Evolutionary conservation across 2,113 vertebrate genomes (phyloP).

Genomic region (Scortum barcoo): DNA sequence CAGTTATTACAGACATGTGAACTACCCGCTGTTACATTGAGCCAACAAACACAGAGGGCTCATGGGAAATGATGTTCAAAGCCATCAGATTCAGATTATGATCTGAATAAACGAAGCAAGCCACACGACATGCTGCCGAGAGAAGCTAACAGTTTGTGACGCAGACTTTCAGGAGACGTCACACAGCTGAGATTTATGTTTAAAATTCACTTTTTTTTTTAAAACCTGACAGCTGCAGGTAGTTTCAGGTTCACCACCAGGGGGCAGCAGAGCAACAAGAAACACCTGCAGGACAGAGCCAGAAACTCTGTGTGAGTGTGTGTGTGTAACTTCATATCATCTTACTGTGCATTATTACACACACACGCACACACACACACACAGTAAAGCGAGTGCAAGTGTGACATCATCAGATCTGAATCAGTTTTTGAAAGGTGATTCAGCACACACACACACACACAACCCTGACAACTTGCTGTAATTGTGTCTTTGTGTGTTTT

Average conservation of each 20-base stretch:
- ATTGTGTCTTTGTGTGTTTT: background rate
- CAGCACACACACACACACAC: slow-evolving; percentile 18
- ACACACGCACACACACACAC: slow-evolving; percentile 6
- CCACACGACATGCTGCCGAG: too few relatives aligned
- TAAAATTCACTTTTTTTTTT: background rate
- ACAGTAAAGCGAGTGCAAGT: background rate
- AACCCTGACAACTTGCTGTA: too few relatives aligned
- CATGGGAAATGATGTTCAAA: too few relatives aligned
- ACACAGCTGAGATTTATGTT: too few relatives aligned
- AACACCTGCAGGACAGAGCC: background rate
- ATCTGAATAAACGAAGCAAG: too few relatives aligned
- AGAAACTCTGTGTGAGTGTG: background rate
- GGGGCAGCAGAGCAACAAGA: slow-evolving; percentile 48
- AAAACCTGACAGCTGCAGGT: background rate
- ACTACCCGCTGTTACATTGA: too few relatives aligned
- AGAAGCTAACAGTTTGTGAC: too few relatives aligned
- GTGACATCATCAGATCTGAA: slow-evolving; percentile 60
- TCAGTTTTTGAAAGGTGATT: slow-evolving; percentile 36
- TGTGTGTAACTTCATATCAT: background rate
- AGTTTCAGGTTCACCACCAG: slow-evolving; percentile 40
- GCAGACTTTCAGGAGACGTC: too few relatives aligned
- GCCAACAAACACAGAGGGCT: too few relatives aligned
- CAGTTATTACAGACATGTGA: too few relatives aligned
- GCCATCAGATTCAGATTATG: too few relatives aligned
- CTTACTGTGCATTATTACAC: background rate